Evolutionary conservation across 2,113 vertebrate species (phyloP), one percentile per base, ranked within the genome.

Genomic region (Perca flavescens): DNA sequence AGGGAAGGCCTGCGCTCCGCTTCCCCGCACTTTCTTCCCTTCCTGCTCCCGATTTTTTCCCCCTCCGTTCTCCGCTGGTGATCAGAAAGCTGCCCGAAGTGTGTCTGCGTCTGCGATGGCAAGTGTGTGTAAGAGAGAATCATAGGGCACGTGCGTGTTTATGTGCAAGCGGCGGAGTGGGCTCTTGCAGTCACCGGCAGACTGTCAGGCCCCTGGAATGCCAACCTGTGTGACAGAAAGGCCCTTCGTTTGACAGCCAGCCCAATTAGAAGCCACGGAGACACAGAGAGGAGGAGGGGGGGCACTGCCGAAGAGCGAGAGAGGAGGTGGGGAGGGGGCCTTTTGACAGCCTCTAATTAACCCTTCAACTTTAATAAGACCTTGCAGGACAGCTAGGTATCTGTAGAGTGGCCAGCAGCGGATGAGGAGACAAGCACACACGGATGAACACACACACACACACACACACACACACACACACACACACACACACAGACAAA

Each of bases 181-280:
- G 90, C 91, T 90, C 87, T 74, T 22, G 64, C 83, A 81, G 88
- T 88, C 69, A 85, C 80, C 76, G 67, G 83, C 95, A 96, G 96
- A 96, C 96, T 93, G 92, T 90, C 88, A 90, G 96, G 94, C 96
- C 96, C 96, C 95, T 94, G 88, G 95, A 96, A 96, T 95, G 93
- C 95, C 95, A 94, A 93, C 93, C 91, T 94, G 90, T 93, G 92
- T 89, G 95, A 94, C 94, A 95, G 93, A 94, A 95, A 95, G 88
- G 80, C 92, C 89, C 90, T 93, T 95, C 93, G 91, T 96, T 94
- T 95, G 92, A 94, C 93, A 89, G 87, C 89, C 70, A 77, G 88
- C 88, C 87, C 96, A 96, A 90, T 96, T 95, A 96, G 94, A 94
- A 92, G 91, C 88, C 89, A 92, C 17, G 78, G 77, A 87, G 84